Evolutionary conservation across 2,888 invertebrate species (phyloP).

Genomic region (Agrochola macilenta): DNA sequence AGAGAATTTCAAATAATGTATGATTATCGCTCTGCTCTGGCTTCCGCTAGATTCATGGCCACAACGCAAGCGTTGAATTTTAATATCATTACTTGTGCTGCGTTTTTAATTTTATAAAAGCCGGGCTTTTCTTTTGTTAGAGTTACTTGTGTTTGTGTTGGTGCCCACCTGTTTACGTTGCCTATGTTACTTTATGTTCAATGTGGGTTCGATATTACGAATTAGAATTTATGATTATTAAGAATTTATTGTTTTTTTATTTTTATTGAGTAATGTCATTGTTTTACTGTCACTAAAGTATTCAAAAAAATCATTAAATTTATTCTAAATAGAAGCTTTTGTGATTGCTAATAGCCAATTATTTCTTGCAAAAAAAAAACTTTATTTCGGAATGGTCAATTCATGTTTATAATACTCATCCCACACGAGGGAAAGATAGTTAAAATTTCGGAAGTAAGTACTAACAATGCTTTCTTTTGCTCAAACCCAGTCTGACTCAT

Average conservation of each 20-base stretch:
- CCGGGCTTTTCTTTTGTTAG: slow-evolving; percentile 79
- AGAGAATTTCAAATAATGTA: background rate
- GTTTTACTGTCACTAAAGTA: background rate
- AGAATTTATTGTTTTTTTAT: background rate
- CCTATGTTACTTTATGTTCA: slow-evolving; percentile 46
- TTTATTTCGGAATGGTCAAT: no score
- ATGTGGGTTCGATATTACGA: slow-evolving; percentile 60
- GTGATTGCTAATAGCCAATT: no score
- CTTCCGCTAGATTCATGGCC: slow-evolving; percentile 48
- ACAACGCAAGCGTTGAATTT: slow-evolving; percentile 85
- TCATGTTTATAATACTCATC: no score
- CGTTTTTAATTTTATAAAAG: slow-evolving; percentile 89
- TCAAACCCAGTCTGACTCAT: no score
- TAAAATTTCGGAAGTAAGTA: no score
- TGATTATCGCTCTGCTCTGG: background rate
- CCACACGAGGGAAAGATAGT: no score
- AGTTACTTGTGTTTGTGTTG: slow-evolving; percentile 67
- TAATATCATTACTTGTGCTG: slow-evolving; percentile 88
- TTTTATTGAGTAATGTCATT: background rate
- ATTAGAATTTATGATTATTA: slow-evolving; percentile 3
- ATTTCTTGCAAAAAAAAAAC: no score
- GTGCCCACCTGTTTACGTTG: slow-evolving; percentile 65
- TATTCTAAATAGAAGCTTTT: no score
- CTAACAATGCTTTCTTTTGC: no score
- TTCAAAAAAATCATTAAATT: no score